These are phyloP conservation scores for Adelphocoris suturalis DNA, from an alignment of 2,888 invertebrate species.

Conservation along the genomic window DNA sequence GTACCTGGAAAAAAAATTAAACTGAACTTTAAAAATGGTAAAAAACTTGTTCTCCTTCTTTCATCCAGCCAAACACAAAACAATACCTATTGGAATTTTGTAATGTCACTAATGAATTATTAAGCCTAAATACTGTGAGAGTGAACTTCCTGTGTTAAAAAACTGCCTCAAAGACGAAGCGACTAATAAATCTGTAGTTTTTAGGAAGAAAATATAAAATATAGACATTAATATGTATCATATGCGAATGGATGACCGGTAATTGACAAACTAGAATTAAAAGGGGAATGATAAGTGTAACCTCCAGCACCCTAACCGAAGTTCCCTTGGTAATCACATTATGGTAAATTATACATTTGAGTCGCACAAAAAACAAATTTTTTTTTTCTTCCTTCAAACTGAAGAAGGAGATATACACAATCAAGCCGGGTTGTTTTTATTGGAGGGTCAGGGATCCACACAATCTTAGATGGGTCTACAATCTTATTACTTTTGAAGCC, in stretches of 20 bases:
- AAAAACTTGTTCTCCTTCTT: too few relatives aligned
- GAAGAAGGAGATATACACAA: not conserved
- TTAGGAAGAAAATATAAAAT: not conserved
- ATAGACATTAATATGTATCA: constrained; percentile 8
- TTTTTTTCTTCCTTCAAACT: not conserved
- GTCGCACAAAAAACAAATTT: constrained; percentile 7
- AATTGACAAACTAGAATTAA: constrained; percentile 14
- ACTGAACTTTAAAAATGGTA: too few relatives aligned
- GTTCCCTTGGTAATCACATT: not conserved
- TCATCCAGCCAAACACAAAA: too few relatives aligned
- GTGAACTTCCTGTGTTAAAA: not conserved
- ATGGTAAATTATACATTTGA: constrained; percentile 1
- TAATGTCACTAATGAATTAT: too few relatives aligned
- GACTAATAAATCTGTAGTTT: not conserved
- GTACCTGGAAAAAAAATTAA: too few relatives aligned
- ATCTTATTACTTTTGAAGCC: constrained; percentile 70
- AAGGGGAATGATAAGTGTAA: not conserved
- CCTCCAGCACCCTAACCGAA: not conserved
- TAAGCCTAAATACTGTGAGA: not conserved
- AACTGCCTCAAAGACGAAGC: not conserved
- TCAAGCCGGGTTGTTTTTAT: constrained; percentile 53
- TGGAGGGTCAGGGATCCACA: constrained; percentile 13
- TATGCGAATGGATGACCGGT: not conserved
- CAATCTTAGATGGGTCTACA: constrained; percentile 53
- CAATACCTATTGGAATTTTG: too few relatives aligned